phyloP scores from a whole-genome alignment of 1,140 invertebrate species.

The Eueides isabella region DNA sequence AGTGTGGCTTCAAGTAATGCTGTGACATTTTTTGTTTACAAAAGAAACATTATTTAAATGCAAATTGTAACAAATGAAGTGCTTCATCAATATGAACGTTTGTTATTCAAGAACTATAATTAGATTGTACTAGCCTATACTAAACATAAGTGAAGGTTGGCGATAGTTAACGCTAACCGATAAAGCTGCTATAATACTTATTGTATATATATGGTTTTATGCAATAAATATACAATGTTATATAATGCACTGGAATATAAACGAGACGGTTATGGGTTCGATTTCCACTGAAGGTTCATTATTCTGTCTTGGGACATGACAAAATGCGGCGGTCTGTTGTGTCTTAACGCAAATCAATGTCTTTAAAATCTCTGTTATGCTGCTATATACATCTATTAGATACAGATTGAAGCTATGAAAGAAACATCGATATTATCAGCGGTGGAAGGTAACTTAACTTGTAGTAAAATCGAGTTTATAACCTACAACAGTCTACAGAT shows the following conservation, averaged over 20 bases:
- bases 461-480: neutral
- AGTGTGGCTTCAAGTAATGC: no score
- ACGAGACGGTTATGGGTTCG: neutral
- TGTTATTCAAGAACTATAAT: slow-evolving; percentile 5
- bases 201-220: neutral
- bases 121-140: neutral
- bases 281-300: neutral
- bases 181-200: slow-evolving; percentile 1
- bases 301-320: no score
- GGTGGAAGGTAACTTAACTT: neutral
- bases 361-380: no score
- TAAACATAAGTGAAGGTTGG: neutral
- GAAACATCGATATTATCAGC: no score
- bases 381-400: no score
- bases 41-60: no score
- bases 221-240: neutral
- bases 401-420: no score
- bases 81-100: neutral
- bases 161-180: neutral
- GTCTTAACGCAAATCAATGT: no score
- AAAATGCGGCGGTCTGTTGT: no score
- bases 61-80: no score
- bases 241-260: neutral
- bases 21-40: no score
- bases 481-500: neutral